A percentile compares a stretch with the other conserved stretches of the same genome.
Evolutionary conservation across 2,888 invertebrate species (phyloP).

Genomic region (Aphodius granarius): DNA sequence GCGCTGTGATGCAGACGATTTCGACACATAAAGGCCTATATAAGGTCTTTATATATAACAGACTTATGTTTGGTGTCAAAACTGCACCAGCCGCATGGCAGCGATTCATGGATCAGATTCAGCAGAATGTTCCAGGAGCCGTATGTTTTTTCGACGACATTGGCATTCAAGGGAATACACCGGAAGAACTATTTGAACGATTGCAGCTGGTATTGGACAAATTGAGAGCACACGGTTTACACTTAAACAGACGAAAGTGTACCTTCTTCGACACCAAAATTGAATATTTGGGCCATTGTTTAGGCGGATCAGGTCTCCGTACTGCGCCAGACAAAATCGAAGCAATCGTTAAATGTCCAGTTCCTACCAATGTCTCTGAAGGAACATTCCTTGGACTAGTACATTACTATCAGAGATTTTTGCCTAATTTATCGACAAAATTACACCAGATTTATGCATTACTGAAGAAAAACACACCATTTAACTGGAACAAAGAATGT

Average conservation of each 20-base stretch:
- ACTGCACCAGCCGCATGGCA: slow-evolving; percentile 40
- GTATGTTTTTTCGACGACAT: slow-evolving; percentile 44
- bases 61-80: slow-evolving; percentile 42
- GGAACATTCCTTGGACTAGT: slow-evolving; percentile 29
- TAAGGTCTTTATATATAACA: slow-evolving; percentile 40
- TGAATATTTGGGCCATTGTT: slow-evolving; percentile 32
- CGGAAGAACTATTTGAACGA: slow-evolving; percentile 21
- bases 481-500: no score
- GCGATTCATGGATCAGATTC: slow-evolving; percentile 41
- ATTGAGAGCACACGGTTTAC: slow-evolving; percentile 16
- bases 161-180: slow-evolving; percentile 33
- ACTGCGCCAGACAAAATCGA: slow-evolving; percentile 19
- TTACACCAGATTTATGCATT: no score
- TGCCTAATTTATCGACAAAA: slow-evolving; percentile 15
- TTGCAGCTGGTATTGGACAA: slow-evolving; percentile 28
- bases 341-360: slow-evolving; percentile 27
- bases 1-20: slow-evolving; percentile 26
- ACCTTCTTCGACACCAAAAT: slow-evolving; percentile 32
- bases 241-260: slow-evolving; percentile 32
- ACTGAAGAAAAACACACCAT: no score
- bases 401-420: slow-evolving; percentile 32
- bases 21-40: slow-evolving; percentile 40
- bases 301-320: slow-evolving; percentile 23
- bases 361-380: slow-evolving; percentile 27
- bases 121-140: slow-evolving; percentile 37